Percentiles rank a stretch among this genome's conserved stretches.
Evolutionary conservation across 2,888 invertebrate genomes (phyloP).

Genomic region (Polyploca ridens): DNA sequence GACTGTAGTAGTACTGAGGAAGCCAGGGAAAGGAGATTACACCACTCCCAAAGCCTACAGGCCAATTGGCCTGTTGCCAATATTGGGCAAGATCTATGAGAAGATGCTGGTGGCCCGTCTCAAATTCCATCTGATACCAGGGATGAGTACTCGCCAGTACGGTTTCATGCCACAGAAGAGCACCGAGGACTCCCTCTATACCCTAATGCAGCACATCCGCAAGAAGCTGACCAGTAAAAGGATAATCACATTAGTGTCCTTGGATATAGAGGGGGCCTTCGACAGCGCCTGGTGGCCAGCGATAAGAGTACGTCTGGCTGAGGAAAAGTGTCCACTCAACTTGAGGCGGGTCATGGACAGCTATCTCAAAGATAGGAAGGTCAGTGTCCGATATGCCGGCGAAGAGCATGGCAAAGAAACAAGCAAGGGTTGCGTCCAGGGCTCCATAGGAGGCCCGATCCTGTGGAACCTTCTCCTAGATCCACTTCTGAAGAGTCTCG

Average conservation of each 20-base stretch:
- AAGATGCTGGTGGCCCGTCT: not conserved
- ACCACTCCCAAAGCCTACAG: constrained; percentile 14
- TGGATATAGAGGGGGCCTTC: constrained; percentile 8
- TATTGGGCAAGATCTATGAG: constrained; percentile 18
- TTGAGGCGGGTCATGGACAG: not conserved
- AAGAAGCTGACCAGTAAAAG: not conserved
- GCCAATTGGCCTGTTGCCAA: not conserved
- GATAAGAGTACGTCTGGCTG: too few relatives aligned
- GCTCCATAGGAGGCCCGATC: constrained; percentile 24
- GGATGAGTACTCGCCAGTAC: constrained; percentile 8
- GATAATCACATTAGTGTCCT: not conserved
- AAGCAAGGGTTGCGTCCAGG: constrained; percentile 24
- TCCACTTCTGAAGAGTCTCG: constrained; percentile 14
- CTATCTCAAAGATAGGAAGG: constrained; percentile 9
- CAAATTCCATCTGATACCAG: not conserved
- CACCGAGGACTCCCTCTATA: not conserved
- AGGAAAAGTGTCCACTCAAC: constrained; percentile 2
- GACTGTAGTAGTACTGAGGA: constrained; percentile 11
- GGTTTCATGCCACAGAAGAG: constrained; percentile 17
- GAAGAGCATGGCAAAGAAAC: not conserved
- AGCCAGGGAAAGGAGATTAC: constrained; percentile 16
- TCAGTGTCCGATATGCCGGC: constrained; percentile 13
- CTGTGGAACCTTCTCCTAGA: constrained; percentile 25
- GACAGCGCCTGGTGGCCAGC: constrained; percentile 8
- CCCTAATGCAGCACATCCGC: not conserved